Evolutionary conservation across 2,113 vertebrate species (phyloP).

Genomic region (Hydropotes inermis): DNA sequence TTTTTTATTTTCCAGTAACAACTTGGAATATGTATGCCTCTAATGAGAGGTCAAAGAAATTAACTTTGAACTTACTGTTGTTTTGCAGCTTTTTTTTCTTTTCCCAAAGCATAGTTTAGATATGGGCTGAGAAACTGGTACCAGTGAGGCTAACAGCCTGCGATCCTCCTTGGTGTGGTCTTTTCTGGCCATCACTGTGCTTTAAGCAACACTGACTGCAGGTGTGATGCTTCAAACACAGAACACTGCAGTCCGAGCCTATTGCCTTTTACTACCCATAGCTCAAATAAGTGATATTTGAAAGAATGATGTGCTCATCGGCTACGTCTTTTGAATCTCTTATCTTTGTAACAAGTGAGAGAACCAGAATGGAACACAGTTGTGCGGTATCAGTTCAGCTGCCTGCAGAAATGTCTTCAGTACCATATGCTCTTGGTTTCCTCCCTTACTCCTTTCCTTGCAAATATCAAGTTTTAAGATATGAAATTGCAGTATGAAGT

Average conservation of each 20-base stretch:
- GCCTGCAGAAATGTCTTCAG: background rate
- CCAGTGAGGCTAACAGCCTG: background rate
- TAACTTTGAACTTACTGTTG: background rate
- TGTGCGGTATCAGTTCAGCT: background rate
- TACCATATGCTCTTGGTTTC: background rate
- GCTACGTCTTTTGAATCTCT: constrained; percentile 29
- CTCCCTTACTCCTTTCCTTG: background rate
- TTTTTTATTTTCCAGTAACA: background rate
- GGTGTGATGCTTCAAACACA: background rate
- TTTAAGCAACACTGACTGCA: background rate
- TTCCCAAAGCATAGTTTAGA: background rate
- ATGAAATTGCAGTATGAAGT: background rate
- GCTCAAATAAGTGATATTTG: constrained; percentile 6
- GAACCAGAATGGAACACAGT: background rate
- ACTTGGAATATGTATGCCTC: background rate
- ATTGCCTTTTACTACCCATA: background rate
- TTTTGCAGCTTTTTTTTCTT: background rate
- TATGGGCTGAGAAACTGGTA: background rate
- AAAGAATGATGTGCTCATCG: background rate
- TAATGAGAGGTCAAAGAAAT: background rate
- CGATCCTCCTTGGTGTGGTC: background rate
- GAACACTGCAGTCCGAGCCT: background rate
- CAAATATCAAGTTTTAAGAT: constrained; percentile 4
- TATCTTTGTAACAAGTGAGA: background rate
- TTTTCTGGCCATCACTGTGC: background rate